phyloP scores from a whole-genome alignment of 2,113 vertebrate genomes.

The Sapajus apella region DNA sequence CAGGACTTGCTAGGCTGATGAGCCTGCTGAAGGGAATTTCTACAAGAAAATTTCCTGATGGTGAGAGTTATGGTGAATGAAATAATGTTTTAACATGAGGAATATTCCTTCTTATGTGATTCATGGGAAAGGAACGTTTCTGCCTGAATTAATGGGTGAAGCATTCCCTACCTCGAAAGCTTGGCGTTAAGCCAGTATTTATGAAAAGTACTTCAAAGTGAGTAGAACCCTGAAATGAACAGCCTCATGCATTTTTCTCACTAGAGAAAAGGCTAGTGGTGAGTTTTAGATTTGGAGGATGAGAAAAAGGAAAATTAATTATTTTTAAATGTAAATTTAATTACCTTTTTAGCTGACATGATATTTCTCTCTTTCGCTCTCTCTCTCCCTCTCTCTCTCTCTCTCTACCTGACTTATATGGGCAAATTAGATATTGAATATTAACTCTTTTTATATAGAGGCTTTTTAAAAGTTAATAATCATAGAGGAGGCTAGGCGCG shows the following conservation, averaged over 20 bases:
- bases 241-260: background rate
- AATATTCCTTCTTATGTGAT: slow-evolving; percentile 40
- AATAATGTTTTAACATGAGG: slow-evolving; percentile 27
- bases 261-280: background rate
- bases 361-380: too few relatives aligned
- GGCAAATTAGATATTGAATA: background rate
- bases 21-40: background rate
- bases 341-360: too few relatives aligned
- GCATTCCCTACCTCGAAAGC: background rate
- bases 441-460: background rate
- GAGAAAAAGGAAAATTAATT: slow-evolving; percentile 9
- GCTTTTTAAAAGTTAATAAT: background rate
- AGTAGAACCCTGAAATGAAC: background rate
- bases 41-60: background rate
- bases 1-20: background rate
- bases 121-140: slow-evolving; percentile 61
- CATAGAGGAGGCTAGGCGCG: background rate
- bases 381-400: too few relatives aligned
- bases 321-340: too few relatives aligned
- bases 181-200: slow-evolving; percentile 23
- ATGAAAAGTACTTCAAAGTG: background rate
- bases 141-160: background rate
- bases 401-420: background rate
- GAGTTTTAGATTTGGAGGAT: slow-evolving; percentile 22
- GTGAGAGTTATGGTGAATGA: slow-evolving; percentile 48